Base-by-base conservation (phyloP, 2,888 invertebrate genomes). In the Ernsta delagoae region DNA sequence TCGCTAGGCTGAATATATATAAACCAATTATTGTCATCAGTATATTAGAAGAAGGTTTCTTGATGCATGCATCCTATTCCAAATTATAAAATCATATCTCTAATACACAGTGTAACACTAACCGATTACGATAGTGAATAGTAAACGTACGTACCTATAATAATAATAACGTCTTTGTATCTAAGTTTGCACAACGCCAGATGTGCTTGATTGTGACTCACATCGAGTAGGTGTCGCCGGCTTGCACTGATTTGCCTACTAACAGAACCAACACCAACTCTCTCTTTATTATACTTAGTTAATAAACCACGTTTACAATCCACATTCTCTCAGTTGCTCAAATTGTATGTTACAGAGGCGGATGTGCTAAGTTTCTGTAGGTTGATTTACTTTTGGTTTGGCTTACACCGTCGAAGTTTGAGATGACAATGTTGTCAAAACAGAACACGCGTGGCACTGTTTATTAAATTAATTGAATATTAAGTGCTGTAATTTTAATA, bases 201-300 rank as follows among this genome's bases (percentile, higher is more conserved):
- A 86, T 89, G 89, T 84, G 82, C 78, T 76, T 74, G 3, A 53
- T 9, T 53, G 7, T 90, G 88, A 90, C 78, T 90, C 89, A 90
- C 77, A 43, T 70, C 70, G 74, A 77, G 88, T 88, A 86, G 88
- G 88, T 87, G 86, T 64, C 63, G 36, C 59, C 7, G 41, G 63
- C 59, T 63, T 57, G 41, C 63, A 64, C 53, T 43, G 63, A 63
- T 69, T 64, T 71, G 69, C 70, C 56, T 36, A 24, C 24, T 24
- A 24, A 24, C 24, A 24, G 24, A 24, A 24, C 24, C 24, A 24
- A 24, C 24, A 54, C 65, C 61, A 70, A 66, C 70, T 71, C 69
- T 80, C 75, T 74, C 75, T 73, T 71, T 65, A 75, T 76, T 76
- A 74, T 76, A 74, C 71, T 70, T 76, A 74, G 71, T 70, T 75